These are phyloP conservation scores for Parnassius orleans DNA, from an alignment of 2,888 invertebrate genomes.

Conservation along the genomic window DNA sequence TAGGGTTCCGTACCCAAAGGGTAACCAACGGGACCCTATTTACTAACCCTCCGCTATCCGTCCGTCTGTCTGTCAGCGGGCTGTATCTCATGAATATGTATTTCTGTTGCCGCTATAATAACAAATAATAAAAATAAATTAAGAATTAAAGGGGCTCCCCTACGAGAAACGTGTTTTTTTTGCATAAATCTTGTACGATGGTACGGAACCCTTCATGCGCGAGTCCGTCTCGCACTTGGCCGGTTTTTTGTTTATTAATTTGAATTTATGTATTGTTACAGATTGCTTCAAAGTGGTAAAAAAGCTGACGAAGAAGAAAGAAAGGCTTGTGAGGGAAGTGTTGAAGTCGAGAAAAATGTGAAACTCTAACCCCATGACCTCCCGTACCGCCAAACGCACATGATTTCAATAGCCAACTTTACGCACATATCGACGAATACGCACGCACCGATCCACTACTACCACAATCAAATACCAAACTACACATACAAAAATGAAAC, in stretches of 20 bases:
- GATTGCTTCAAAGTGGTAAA: constrained; percentile 14
- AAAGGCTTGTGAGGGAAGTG: constrained; percentile 24
- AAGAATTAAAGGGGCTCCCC: too few relatives aligned
- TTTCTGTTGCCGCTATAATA: too few relatives aligned
- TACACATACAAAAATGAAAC: constrained; percentile 50
- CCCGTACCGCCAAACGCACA: constrained; percentile 52
- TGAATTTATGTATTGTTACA: constrained; percentile 29
- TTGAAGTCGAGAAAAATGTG: constrained; percentile 50
- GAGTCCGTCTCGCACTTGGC: too few relatives aligned
- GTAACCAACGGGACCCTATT: too few relatives aligned
- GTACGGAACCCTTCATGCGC: too few relatives aligned
- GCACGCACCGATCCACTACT: constrained; percentile 44
- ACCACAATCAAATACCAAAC: constrained; percentile 40
- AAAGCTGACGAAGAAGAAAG: constrained; percentile 11
- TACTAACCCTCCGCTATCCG: too few relatives aligned
- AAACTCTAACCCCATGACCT: constrained; percentile 46
- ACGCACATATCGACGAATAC: constrained; percentile 56
- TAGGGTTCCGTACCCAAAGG: too few relatives aligned
- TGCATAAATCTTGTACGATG: too few relatives aligned
- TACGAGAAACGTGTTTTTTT: too few relatives aligned
- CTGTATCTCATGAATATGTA: too few relatives aligned
- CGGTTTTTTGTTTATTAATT: background rate
- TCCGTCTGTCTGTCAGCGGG: too few relatives aligned
- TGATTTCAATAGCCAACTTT: constrained; percentile 70
- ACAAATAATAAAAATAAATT: too few relatives aligned